phyloP scores from a whole-genome alignment of 2,797 vertebrate genomes.

The Myripristis murdjan region DNA sequence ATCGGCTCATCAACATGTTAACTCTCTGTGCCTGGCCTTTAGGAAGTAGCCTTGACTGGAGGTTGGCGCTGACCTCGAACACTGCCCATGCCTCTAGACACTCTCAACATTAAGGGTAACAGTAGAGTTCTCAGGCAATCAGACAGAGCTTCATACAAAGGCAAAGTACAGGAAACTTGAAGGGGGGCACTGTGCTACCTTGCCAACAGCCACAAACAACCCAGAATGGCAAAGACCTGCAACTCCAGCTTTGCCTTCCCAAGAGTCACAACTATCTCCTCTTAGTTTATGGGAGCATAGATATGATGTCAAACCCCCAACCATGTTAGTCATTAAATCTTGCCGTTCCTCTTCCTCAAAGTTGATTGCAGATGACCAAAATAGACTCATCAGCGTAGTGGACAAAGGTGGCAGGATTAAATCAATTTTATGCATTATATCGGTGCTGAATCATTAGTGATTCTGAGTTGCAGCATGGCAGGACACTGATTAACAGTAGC shows the following conservation, averaged over 20 bases:
- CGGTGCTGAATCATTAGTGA: not conserved
- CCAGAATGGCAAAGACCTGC: conserved; percentile 45
- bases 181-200: conserved; percentile 43
- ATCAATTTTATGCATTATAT: not conserved
- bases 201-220: conserved; percentile 57
- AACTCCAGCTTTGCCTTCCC: conserved; percentile 9
- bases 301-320: not conserved
- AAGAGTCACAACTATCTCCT: conserved; percentile 7
- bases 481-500: not conserved
- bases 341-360: not conserved
- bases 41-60: conserved; percentile 39
- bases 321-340: not conserved
- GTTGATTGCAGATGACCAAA: not conserved
- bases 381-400: not conserved
- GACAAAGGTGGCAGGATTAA: not conserved
- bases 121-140: conserved; percentile 44
- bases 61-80: conserved; percentile 47
- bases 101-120: conserved; percentile 33
- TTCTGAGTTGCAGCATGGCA: conserved; percentile 1
- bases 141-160: conserved; percentile 28
- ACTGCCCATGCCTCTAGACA: conserved; percentile 43
- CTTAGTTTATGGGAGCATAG: conserved; percentile 9
- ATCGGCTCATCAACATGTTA: conserved; percentile 17
- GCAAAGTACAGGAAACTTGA: conserved; percentile 31
- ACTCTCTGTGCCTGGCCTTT: conserved; percentile 48